Percentiles rank a stretch among this genome's conserved stretches.
phyloP scores from a whole-genome alignment of 2,888 invertebrate species.

The Stegana nigrithorax region DNA sequence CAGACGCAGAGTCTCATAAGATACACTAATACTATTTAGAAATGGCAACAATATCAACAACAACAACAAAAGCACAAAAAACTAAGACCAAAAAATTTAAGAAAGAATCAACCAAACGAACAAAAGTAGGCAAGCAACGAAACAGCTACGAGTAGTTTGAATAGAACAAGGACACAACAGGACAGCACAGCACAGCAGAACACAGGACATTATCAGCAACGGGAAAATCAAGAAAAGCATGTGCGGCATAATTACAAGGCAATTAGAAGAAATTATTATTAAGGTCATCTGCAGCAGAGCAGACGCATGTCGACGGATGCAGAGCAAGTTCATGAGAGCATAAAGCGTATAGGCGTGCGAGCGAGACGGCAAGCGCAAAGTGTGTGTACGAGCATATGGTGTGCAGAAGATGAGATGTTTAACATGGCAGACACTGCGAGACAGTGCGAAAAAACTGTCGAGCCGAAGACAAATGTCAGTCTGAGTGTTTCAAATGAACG shows the following conservation, averaged over 20 bases:
- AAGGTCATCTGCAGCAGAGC: slow-evolving; percentile 41
- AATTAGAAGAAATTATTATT: slow-evolving; percentile 61
- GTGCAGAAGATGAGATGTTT: no score
- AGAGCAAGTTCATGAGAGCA: no score
- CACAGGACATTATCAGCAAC: slow-evolving; percentile 34
- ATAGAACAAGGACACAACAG: neutral
- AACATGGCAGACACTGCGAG: no score
- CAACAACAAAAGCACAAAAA: neutral
- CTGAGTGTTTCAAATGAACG: neutral
- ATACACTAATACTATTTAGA: neutral
- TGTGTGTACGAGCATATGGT: neutral
- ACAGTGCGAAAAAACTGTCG: neutral
- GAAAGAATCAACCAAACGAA: neutral
- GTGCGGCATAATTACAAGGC: slow-evolving; percentile 63
- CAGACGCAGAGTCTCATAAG: neutral
- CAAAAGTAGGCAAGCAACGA: no score
- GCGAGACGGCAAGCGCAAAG: no score
- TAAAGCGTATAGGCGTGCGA: neutral
- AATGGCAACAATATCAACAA: no score
- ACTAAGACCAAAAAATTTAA: neutral
- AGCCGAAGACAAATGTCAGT: neutral
- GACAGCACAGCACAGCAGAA: neutral
- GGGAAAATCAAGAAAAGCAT: slow-evolving; percentile 55
- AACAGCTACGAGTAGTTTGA: neutral
- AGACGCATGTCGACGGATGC: no score